Percentiles rank a stretch among this genome's conserved stretches.
These are phyloP conservation scores for Hydrotaea cyrtoneurina DNA, from an alignment of 2,888 invertebrate genomes.

Conservation along the genomic window DNA sequence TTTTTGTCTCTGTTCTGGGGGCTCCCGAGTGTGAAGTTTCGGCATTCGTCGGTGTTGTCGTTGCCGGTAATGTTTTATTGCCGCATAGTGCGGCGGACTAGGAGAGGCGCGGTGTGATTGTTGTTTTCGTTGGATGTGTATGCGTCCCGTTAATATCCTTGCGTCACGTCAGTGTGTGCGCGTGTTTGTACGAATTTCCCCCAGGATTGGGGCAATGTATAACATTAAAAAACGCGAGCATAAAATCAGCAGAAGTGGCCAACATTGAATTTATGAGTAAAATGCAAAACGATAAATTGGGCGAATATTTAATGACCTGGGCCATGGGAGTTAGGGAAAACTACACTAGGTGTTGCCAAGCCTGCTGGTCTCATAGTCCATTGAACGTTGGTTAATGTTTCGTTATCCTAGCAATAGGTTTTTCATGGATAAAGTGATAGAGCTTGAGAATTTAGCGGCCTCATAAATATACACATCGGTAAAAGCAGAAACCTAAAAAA, in stretches of 20 bases:
- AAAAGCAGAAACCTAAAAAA: too few relatives aligned
- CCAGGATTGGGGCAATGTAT: background rate
- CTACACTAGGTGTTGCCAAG: too few relatives aligned
- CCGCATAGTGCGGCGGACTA: background rate
- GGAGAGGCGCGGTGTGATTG: conserved; percentile 1
- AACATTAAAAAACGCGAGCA: conserved; percentile 8
- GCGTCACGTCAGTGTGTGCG: conserved; percentile 49
- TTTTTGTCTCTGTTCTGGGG: conserved; percentile 57
- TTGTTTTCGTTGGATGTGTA: background rate
- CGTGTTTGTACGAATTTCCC: background rate
- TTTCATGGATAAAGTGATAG: too few relatives aligned
- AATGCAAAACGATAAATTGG: background rate
- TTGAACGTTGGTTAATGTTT: too few relatives aligned
- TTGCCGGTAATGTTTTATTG: conserved; percentile 55
- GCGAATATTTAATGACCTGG: too few relatives aligned
- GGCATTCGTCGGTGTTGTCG: background rate
- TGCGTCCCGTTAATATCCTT: conserved; percentile 52
- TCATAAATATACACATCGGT: too few relatives aligned
- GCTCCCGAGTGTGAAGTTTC: conserved; percentile 66
- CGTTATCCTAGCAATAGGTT: too few relatives aligned
- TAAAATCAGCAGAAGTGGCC: conserved; percentile 1
- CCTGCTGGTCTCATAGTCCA: too few relatives aligned
- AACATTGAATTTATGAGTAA: conserved; percentile 9
- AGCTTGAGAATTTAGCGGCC: too few relatives aligned
- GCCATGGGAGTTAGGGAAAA: too few relatives aligned